Evolutionary conservation across 2,888 invertebrate species (phyloP), one percentile per base, ranked within the genome.

Genomic region (Drosophila falleni): DNA sequence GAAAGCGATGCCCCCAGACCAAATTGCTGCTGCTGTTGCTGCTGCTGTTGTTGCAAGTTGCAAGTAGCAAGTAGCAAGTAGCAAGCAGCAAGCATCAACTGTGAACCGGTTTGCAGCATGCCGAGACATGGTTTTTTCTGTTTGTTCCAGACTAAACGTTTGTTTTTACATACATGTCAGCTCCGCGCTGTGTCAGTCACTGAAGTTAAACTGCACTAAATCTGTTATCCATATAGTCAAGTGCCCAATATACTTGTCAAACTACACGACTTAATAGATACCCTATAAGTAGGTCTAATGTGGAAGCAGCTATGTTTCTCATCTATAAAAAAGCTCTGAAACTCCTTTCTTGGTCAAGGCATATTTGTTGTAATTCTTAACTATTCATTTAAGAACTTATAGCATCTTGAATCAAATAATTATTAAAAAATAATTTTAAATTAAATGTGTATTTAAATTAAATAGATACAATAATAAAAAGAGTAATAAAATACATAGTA

Each of bases 121-220:
- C 51, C 46, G 23, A 29, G 13, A 37, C 47, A 26, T 33, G 53
- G 47, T 50, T 37, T 50, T 46, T 13, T 44, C 74, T 65, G 68
- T 74, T 73, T 67, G 68, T 73, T 72, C 64, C 81, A 67, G 74
- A 77, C 83, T 89, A 83, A 89, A 89, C 70, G 89, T 73, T 84
- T 87, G 81, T 63, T 58, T 65, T 16, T 44, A 46, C 55, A 51
- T 50, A 59, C 59, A 39, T 59, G 54, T 61, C 54, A 65, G 26
- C 51, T 60, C 39, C 31, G 49, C 6, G 42, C 16, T 29, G 10
- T 55, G 58, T 55, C 55, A 44, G 53, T 56, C 49, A 44, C 23
- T 54, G 56, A 35, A 46, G 35, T 55, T 44, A 55, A 62, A 46
- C 16, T 55, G 44, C 56, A 19, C 56, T 35, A 55, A 46, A 55